These are phyloP conservation scores for Penaeus monodon DNA, from an alignment of 2,888 invertebrate species.

Conservation along the genomic window DNA sequence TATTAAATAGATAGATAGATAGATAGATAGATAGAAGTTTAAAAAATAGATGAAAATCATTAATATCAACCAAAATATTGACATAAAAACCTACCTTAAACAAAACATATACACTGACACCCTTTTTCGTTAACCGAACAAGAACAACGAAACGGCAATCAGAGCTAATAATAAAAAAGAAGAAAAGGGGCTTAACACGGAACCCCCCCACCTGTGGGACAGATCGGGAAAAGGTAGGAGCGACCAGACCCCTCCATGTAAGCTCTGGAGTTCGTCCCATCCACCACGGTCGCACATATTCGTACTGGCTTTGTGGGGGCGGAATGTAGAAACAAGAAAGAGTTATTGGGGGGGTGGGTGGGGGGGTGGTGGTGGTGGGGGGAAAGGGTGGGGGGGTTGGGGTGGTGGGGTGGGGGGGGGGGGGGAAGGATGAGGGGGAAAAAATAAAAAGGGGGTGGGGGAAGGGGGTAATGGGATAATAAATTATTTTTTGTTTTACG, in stretches of 20 bases:
- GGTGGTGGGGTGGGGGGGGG: no score
- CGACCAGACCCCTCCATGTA: conserved; percentile 82
- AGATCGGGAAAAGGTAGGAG: conserved; percentile 79
- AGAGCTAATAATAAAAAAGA: background rate
- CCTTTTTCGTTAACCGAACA: background rate
- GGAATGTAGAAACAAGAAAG: background rate
- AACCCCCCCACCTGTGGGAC: conserved; percentile 72
- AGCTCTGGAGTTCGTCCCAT: conserved; percentile 77
- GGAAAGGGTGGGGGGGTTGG: background rate
- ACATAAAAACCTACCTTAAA: no score
- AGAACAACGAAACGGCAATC: background rate
- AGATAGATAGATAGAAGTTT: no score
- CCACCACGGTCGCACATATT: conserved; percentile 77
- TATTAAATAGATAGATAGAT: no score
- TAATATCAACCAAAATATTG: no score
- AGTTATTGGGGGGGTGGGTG: background rate
- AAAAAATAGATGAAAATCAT: no score
- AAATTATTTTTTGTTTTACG: no score
- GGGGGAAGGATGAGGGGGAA: no score
- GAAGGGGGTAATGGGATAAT: no score
- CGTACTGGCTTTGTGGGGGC: conserved; percentile 72
- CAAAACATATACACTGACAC: no score
- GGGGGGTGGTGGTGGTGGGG: background rate
- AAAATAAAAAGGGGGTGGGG: no score
- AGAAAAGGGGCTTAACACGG: background rate